These are phyloP conservation scores for Manis javanica DNA, from an alignment of 2,797 vertebrate species.

Conservation along the genomic window DNA sequence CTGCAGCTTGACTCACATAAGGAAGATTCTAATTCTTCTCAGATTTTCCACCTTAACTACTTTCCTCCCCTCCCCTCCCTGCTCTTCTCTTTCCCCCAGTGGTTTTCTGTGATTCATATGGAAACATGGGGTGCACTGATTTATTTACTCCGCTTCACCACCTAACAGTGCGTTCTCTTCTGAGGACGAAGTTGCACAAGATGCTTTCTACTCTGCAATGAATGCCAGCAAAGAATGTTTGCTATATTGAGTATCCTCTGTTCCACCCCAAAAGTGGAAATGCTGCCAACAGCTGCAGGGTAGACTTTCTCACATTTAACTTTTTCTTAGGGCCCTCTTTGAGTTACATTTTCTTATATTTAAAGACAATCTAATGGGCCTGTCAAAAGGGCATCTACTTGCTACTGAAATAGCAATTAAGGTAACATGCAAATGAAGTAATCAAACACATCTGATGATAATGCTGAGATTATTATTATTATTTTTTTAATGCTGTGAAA, in stretches of 20 bases:
- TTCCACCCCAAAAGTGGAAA: background rate
- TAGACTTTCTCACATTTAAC: constrained; percentile 66
- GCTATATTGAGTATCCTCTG: background rate
- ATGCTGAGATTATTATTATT: constrained; percentile 78
- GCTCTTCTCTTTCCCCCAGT: background rate
- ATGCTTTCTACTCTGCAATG: constrained; percentile 6
- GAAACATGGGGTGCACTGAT: constrained; percentile 67
- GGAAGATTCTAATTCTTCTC: constrained; percentile 64
- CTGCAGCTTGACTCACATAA: background rate
- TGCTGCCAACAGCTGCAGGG: background rate
- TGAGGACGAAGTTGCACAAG: constrained; percentile 2
- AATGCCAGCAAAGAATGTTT: background rate
- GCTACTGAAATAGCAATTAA: constrained; percentile 86
- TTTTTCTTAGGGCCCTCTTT: constrained; percentile 70
- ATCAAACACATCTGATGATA: constrained; percentile 85
- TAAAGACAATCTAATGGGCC: constrained; percentile 78
- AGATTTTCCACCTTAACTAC: constrained; percentile 40
- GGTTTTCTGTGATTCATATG: constrained; percentile 63
- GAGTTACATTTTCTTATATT: constrained; percentile 78
- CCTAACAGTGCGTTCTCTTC: background rate
- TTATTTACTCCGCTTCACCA: constrained; percentile 69
- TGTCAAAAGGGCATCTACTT: constrained; percentile 84
- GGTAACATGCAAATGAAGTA: constrained; percentile 79
- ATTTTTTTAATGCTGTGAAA: constrained; percentile 65
- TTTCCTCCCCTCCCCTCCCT: constrained; percentile 47